Conservation (phyloP, 1,140 invertebrate species). For the Drosophila athabasca region DNA sequence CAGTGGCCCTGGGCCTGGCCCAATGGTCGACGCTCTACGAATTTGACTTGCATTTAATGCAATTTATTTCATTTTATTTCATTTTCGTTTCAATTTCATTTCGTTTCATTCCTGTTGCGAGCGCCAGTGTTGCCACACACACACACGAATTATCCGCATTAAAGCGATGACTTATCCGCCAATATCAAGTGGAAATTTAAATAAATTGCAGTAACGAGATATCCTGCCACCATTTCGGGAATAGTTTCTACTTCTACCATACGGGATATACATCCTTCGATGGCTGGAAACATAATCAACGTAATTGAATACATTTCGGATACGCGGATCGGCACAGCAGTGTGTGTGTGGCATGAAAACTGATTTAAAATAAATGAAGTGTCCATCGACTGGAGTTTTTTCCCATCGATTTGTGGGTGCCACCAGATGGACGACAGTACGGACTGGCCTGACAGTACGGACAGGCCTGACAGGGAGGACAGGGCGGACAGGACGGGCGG, state of each 20-base stretch:
- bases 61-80: slow-evolving; percentile 68
- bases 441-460: slow-evolving; percentile 22
- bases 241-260: background rate
- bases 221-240: background rate
- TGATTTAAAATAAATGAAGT: slow-evolving; percentile 35
- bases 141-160: slow-evolving; percentile 39
- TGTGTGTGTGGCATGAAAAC: background rate
- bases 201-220: slow-evolving; percentile 17
- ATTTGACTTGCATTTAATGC: slow-evolving; percentile 62
- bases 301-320: too few relatives aligned
- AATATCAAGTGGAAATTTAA: slow-evolving; percentile 15
- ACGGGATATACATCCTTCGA: too few relatives aligned
- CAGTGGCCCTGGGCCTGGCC: slow-evolving; percentile 21
- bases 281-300: slow-evolving; percentile 5
- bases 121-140: background rate
- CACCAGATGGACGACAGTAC: background rate
- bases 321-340: too few relatives aligned
- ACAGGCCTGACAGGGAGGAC: slow-evolving; percentile 20
- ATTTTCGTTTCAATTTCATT: slow-evolving; percentile 36
- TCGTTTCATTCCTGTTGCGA: slow-evolving; percentile 36
- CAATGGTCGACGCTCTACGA: slow-evolving; percentile 9
- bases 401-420: slow-evolving; percentile 21
- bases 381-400: slow-evolving; percentile 10
- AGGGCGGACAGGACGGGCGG: slow-evolving; percentile 27
- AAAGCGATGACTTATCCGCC: slow-evolving; percentile 16